A percentile compares a stretch with the other conserved stretches of the same genome.
These are phyloP conservation scores for Drosophila emarginata DNA, from an alignment of 2,888 invertebrate species.

Conservation along the genomic window DNA sequence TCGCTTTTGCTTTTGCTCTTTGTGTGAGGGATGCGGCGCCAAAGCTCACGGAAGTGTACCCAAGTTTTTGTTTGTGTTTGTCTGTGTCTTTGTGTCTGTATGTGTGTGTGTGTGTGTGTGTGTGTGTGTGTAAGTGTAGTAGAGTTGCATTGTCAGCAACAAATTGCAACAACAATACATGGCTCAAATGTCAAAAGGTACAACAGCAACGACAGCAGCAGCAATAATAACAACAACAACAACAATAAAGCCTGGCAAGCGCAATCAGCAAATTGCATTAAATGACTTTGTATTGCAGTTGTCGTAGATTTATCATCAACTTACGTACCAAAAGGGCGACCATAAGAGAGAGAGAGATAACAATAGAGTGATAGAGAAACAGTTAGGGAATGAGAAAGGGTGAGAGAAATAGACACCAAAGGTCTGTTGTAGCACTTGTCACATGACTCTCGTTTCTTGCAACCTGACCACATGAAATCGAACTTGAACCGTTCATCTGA, in stretches of 20 bases:
- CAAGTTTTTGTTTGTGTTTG: constrained; percentile 16
- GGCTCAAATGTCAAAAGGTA: constrained; percentile 70
- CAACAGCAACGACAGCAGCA: constrained; percentile 28
- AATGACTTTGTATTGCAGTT: constrained; percentile 64
- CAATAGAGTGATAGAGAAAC: background rate
- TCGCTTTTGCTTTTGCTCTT: constrained; percentile 32
- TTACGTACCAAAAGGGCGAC: constrained; percentile 3
- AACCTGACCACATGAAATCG: constrained; percentile 6
- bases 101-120: constrained; percentile 2
- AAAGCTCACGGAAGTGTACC: constrained; percentile 12
- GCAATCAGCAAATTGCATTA: constrained; percentile 75
- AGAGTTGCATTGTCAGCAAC: constrained; percentile 50
- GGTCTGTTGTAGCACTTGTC: background rate
- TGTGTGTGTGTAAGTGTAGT: constrained; percentile 8
- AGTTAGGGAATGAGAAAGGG: background rate
- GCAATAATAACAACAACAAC: constrained; percentile 40
- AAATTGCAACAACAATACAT: constrained; percentile 32
- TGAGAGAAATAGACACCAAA: background rate
- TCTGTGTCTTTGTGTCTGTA: too few species aligned
- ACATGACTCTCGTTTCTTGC: constrained; percentile 10
- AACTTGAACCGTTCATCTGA: constrained; percentile 10
- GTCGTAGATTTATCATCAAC: constrained; percentile 22
- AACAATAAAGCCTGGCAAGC: constrained; percentile 29
- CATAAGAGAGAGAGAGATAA: background rate
- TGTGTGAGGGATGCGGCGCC: background rate